Percentiles rank a stretch among this genome's conserved stretches.
Evolutionary conservation across 2,113 vertebrate genomes (phyloP).

Genomic region (Labrus mixtus): DNA sequence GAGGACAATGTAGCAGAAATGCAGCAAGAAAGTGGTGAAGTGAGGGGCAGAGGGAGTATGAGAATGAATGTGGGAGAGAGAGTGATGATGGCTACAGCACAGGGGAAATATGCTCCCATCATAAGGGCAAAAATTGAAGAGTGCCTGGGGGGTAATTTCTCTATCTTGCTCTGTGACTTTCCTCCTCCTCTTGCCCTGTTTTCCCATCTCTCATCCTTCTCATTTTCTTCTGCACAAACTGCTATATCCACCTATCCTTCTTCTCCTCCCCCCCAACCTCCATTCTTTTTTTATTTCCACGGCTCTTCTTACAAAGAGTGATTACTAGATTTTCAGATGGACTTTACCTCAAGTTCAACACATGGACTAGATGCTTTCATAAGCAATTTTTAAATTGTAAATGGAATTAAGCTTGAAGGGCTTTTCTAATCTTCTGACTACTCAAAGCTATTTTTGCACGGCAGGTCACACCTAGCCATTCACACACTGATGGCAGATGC

Average conservation of each 20-base stretch:
- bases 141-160: conserved; percentile 68
- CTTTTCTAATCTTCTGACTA: too few relatives aligned
- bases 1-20: conserved; percentile 3
- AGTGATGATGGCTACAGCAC: conserved; percentile 66
- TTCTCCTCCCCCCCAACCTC: neutral
- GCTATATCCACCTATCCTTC: neutral
- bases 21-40: conserved; percentile 6
- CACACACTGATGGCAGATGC: too few relatives aligned
- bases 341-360: too few relatives aligned
- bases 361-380: too few relatives aligned
- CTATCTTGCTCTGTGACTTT: conserved; percentile 36
- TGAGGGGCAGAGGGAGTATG: conserved; percentile 22
- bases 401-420: too few relatives aligned
- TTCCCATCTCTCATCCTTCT: conserved; percentile 42
- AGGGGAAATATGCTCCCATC: conserved; percentile 75
- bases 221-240: conserved; percentile 24
- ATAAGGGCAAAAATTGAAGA: conserved; percentile 71
- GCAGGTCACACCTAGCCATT: too few relatives aligned
- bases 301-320: neutral
- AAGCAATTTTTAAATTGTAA: too few relatives aligned
- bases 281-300: neutral
- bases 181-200: conserved; percentile 65
- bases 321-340: too few relatives aligned
- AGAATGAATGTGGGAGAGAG: conserved; percentile 24
- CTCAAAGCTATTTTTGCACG: too few relatives aligned